Percentiles rank a stretch among this genome's conserved stretches.
phyloP scores from a whole-genome alignment of 2,113 vertebrate genomes.

The Odontesthes bonariensis region DNA sequence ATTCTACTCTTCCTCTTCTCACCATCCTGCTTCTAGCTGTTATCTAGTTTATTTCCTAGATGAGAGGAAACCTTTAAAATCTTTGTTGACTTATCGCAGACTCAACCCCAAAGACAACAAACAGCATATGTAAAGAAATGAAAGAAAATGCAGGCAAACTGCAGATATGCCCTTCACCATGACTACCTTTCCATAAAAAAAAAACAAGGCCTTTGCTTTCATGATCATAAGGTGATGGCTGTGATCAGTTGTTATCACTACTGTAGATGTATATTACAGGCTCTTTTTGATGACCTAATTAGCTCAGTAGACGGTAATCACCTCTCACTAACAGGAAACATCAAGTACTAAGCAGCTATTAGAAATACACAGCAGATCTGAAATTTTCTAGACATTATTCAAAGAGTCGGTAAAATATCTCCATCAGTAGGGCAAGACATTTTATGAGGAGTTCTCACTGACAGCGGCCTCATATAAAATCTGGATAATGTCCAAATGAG shows the following conservation, averaged over 20 bases:
- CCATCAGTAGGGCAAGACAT: too few relatives aligned
- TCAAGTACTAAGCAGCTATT: too few relatives aligned
- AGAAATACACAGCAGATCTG: too few relatives aligned
- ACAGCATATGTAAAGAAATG: conserved; percentile 2
- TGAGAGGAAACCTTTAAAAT: conserved; percentile 31
- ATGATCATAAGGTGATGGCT: background rate
- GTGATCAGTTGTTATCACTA: background rate
- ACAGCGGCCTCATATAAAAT: too few relatives aligned
- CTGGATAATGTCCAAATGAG: too few relatives aligned
- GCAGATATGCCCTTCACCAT: background rate
- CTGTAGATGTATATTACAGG: too few relatives aligned
- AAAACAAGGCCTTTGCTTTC: background rate
- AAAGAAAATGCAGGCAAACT: conserved; percentile 10
- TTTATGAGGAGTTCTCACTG: too few relatives aligned
- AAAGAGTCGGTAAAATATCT: too few relatives aligned
- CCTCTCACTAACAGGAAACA: too few relatives aligned
- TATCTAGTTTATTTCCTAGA: conserved; percentile 13
- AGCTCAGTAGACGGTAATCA: too few relatives aligned
- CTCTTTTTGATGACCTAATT: too few relatives aligned
- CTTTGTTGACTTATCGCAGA: background rate
- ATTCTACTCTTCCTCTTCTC: background rate
- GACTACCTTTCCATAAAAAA: background rate
- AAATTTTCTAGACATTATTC: too few relatives aligned
- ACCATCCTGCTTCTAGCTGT: background rate
- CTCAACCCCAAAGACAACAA: conserved; percentile 23